Conservation (phyloP, 2,888 invertebrate genomes). For the Folsomia manolachei region DNA sequence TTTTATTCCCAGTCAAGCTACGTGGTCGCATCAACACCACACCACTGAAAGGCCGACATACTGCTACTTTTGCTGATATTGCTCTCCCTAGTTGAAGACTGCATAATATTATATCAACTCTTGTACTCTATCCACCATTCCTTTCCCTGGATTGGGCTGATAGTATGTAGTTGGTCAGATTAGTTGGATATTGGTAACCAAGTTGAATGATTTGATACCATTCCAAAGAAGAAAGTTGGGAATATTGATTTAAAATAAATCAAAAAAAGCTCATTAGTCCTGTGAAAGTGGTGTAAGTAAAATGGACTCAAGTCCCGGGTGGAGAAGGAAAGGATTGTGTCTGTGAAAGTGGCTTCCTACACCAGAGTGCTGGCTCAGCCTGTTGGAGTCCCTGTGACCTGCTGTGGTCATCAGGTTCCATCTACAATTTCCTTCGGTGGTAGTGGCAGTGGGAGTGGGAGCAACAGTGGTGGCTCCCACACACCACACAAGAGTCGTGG, state of each 20-base stretch:
- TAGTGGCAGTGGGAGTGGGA: constrained; percentile 12
- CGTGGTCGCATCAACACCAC: neutral
- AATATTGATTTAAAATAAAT: too few relatives aligned
- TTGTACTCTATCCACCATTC: neutral
- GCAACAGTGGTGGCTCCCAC: constrained; percentile 2
- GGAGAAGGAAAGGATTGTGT: neutral
- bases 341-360: neutral
- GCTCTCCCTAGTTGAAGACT: too few relatives aligned
- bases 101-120: too few relatives aligned
- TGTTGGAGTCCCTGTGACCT: constrained; percentile 16
- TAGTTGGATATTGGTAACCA: too few relatives aligned
- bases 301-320: neutral
- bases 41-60: constrained; percentile 1
- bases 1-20: neutral
- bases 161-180: too few relatives aligned
- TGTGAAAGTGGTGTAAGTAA: too few relatives aligned
- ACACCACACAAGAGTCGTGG: neutral
- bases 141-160: too few relatives aligned
- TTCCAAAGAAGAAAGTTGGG: too few relatives aligned
- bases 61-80: neutral
- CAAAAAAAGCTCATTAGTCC: too few relatives aligned
- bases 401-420: constrained; percentile 12
- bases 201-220: too few relatives aligned
- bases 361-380: constrained; percentile 13
- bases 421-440: neutral